A percentile compares a stretch with the other conserved stretches of the same genome.
Conservation (phyloP, 2,113 vertebrate genomes). For the Scatophagus argus region DNA sequence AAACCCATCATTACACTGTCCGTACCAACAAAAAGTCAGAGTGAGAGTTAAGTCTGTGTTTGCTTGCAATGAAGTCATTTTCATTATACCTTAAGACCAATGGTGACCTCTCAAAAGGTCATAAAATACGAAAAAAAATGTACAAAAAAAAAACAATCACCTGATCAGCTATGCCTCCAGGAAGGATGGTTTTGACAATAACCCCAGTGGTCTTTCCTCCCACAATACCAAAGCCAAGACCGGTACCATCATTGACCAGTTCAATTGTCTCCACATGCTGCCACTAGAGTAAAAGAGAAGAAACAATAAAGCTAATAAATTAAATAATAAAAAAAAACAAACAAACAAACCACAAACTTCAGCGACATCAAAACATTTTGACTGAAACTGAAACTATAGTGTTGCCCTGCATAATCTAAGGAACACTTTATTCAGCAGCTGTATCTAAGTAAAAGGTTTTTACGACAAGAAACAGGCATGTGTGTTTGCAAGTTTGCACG, state of each 20-base stretch:
- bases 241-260: constrained; percentile 94
- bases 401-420: background rate
- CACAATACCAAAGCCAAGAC: constrained; percentile 95
- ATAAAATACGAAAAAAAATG: background rate
- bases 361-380: background rate
- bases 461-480: background rate
- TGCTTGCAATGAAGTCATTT: constrained; percentile 4
- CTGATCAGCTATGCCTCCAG: constrained; percentile 95
- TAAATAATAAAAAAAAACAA: background rate
- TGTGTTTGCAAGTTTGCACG: background rate
- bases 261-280: constrained; percentile 95
- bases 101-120: background rate
- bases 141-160: constrained; percentile 82
- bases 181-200: constrained; percentile 95
- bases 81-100: constrained; percentile 11
- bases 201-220: constrained; percentile 95
- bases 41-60: constrained; percentile 32
- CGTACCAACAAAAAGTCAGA: constrained; percentile 3
- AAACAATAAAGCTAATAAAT: background rate
- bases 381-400: background rate
- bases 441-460: no score
- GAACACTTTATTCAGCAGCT: background rate
- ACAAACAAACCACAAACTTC: background rate
- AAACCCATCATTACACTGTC: constrained; percentile 7
- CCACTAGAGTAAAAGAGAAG: constrained; percentile 80